A percentile compares a stretch with the other conserved stretches of the same genome.
Conservation (phyloP, 1,140 invertebrate genomes). For the Drosophila rufa region DNA sequence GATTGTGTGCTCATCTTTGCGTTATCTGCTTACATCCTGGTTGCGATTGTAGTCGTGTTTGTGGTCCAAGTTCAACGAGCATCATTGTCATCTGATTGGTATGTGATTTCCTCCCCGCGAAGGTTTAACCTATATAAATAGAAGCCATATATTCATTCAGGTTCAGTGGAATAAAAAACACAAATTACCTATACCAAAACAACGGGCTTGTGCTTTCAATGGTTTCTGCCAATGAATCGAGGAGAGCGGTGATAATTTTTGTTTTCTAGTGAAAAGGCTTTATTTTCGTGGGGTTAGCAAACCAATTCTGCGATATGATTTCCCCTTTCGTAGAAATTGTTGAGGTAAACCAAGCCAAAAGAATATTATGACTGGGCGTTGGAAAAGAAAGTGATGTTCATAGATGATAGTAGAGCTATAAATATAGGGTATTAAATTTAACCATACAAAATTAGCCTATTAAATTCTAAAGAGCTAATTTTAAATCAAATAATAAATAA, state of each 20-base stretch:
- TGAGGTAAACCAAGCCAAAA: slow-evolving; percentile 30
- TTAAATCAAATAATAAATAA: neutral
- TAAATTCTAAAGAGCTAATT: neutral
- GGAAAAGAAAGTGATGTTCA: neutral
- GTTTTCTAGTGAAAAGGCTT: slow-evolving; percentile 40
- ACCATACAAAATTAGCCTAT: no score
- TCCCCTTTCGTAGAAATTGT: slow-evolving; percentile 43
- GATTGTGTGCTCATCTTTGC: slow-evolving; percentile 15
- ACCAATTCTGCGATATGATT: slow-evolving; percentile 44
- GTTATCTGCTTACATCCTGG: slow-evolving; percentile 46
- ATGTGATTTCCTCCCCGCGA: slow-evolving; percentile 7
- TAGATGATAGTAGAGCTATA: neutral
- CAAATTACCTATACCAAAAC: slow-evolving; percentile 20
- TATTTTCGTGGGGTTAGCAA: slow-evolving; percentile 37
- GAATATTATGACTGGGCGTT: slow-evolving; percentile 2
- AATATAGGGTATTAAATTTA: neutral
- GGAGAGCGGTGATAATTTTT: slow-evolving; percentile 35
- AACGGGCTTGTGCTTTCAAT: neutral
- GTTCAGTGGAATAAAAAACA: slow-evolving; percentile 11
- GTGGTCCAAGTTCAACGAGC: slow-evolving; percentile 34
- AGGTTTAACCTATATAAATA: neutral
- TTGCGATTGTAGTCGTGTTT: slow-evolving; percentile 17
- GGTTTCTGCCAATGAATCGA: slow-evolving; percentile 5
- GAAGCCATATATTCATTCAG: slow-evolving; percentile 24
- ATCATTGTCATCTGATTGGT: slow-evolving; percentile 11